Percentiles rank a stretch among this genome's conserved stretches.
Conservation (phyloP, 1,140 invertebrate species). For the Formica selysi region DNA sequence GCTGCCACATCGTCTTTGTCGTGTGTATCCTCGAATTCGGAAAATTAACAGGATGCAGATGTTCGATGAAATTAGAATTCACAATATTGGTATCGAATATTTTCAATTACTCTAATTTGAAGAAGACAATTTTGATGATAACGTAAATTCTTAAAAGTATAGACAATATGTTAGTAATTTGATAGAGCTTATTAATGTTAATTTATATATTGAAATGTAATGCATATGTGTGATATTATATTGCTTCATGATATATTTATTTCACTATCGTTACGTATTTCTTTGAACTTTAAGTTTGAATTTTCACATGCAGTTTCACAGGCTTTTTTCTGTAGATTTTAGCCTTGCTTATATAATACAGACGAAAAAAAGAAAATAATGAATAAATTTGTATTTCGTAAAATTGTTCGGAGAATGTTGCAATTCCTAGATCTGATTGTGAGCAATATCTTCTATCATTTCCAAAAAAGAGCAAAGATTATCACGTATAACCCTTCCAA, state of each 20-base stretch:
- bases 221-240: not conserved
- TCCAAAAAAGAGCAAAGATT: too few relatives aligned
- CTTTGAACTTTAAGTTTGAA: not conserved
- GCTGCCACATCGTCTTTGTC: not conserved
- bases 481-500: too few relatives aligned
- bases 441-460: too few relatives aligned
- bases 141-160: conserved; percentile 12
- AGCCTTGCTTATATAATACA: too few relatives aligned
- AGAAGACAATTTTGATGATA: not conserved
- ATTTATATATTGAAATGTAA: conserved; percentile 16
- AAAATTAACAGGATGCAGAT: not conserved
- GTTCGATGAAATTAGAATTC: not conserved
- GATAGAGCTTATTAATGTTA: not conserved
- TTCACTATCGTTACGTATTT: not conserved
- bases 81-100: not conserved
- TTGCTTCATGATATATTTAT: not conserved
- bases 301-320: too few relatives aligned
- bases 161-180: not conserved
- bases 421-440: too few relatives aligned
- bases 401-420: too few relatives aligned
- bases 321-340: too few relatives aligned
- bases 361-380: not conserved
- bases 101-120: not conserved
- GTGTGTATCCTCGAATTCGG: not conserved
- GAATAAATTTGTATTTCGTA: not conserved